A percentile compares a stretch with the other conserved stretches of the same genome.
These are phyloP conservation scores for Petromus typicus DNA, from an alignment of 2,113 vertebrate genomes.

Conservation along the genomic window DNA sequence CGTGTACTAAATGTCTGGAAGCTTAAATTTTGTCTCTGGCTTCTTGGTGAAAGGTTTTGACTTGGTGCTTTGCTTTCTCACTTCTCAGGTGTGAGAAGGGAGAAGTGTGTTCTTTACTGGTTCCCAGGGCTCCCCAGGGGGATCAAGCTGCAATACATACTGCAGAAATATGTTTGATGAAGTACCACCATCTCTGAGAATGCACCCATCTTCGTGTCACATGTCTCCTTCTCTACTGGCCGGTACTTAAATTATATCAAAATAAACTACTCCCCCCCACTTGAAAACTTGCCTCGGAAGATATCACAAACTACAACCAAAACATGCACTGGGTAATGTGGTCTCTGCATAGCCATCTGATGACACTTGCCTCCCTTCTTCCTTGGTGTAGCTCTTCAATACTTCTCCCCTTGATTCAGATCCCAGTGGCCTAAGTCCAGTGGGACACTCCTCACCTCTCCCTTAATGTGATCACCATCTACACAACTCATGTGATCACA, in stretches of 20 bases:
- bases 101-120: neutral
- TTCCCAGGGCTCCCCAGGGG: neutral
- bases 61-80: neutral
- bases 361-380: neutral
- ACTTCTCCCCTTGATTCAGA: neutral
- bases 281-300: neutral
- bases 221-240: neutral
- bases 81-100: neutral
- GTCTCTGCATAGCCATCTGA: neutral
- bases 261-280: neutral
- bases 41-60: slow-evolving; percentile 48
- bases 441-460: no score
- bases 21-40: slow-evolving; percentile 1
- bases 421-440: neutral
- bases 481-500: no score
- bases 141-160: neutral
- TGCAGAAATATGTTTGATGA: neutral
- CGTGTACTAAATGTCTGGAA: neutral
- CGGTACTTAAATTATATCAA: neutral
- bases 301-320: neutral
- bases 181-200: neutral
- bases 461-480: no score
- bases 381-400: neutral
- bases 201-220: neutral
- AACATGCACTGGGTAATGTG: neutral